Evolutionary conservation across 2,113 vertebrate species (phyloP), one percentile per base, ranked within the genome.

Genomic region (Ornithorhynchus anatinus): DNA sequence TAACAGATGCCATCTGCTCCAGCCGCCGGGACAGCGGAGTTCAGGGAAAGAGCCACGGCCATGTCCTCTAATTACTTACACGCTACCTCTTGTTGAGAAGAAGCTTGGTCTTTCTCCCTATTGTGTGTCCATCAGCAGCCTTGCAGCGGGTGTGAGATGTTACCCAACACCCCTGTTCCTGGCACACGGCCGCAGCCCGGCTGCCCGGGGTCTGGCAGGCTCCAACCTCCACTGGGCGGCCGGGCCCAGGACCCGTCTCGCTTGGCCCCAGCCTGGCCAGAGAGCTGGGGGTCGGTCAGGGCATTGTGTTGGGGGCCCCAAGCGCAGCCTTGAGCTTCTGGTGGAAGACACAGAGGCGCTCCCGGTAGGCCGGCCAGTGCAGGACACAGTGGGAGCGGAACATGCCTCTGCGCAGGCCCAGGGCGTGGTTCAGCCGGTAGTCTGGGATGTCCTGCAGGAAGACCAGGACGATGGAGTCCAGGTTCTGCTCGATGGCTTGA

Each of bases 371-470:
- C 3, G 96, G 97, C 97, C 97, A 99, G 64, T 93, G 68, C 81
- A 99, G 88, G 59, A 99, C 84, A 79, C 97, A 99, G 27, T 57
- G 79, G 22, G 93, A 88, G 27, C 91, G 95, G 85, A 98, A 91
- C 97, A 99, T 99, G 72, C 95, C 96, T 88, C 96, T 94, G 84
- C 96, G 92, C 31, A 99, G 89, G 40, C 92, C 92, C 75, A 99
- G 94, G 3, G 93, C 89, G 0, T 89, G 92, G 43, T 94, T 95
- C 52, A 99, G 70, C 75, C 89, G 96, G 84, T 97, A 95, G 85
- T 99, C 98, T 7, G 95, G 94, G 36, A 99, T 95, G 14, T 97
- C 93, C 37, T 97, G 90, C 54, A 97, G 91, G 82, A 99, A 97
- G 57, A 99, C 90, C 85, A 99, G 47, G 51, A 99, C 91, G 75